Evolutionary conservation across 2,797 vertebrate genomes (phyloP).

Genomic region (Xiphophorus birchmanni): DNA sequence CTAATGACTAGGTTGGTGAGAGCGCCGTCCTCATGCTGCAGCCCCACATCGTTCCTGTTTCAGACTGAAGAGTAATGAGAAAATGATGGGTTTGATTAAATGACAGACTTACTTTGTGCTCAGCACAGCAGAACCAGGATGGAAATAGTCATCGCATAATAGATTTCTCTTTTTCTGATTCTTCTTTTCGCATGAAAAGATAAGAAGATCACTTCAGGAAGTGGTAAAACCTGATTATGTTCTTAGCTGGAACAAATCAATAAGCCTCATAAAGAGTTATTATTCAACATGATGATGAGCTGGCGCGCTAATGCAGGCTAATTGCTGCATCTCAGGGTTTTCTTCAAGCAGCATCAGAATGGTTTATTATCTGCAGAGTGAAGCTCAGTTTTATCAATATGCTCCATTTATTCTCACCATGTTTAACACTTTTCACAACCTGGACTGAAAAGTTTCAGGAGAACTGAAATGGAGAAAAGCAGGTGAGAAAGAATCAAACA

Average conservation of each 20-base stretch:
- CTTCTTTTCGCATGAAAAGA: constrained; percentile 21
- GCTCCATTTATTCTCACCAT: background rate
- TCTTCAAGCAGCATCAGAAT: constrained; percentile 26
- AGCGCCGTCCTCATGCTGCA: background rate
- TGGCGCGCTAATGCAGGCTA: constrained; percentile 29
- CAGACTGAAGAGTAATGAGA: constrained; percentile 14
- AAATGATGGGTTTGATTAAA: constrained; percentile 19
- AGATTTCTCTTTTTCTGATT: background rate
- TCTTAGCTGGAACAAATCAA: constrained; percentile 30
- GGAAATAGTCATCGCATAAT: constrained; percentile 1
- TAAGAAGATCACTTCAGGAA: constrained; percentile 34
- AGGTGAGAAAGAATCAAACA: background rate
- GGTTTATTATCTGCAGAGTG: constrained; percentile 15
- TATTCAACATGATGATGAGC: constrained; percentile 17
- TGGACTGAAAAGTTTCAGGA: background rate
- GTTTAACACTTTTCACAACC: background rate
- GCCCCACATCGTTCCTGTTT: constrained; percentile 11
- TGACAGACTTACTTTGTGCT: constrained; percentile 6
- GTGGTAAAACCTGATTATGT: constrained; percentile 21
- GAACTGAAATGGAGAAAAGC: background rate
- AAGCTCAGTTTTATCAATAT: background rate
- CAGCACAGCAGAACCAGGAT: background rate
- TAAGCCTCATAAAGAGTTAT: constrained; percentile 24
- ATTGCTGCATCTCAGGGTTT: constrained; percentile 37
- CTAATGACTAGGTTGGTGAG: constrained; percentile 10